A percentile compares a stretch with the other conserved stretches of the same genome.
Evolutionary conservation across 2,888 invertebrate genomes (phyloP).

Genomic region (Erebia ligea): DNA sequence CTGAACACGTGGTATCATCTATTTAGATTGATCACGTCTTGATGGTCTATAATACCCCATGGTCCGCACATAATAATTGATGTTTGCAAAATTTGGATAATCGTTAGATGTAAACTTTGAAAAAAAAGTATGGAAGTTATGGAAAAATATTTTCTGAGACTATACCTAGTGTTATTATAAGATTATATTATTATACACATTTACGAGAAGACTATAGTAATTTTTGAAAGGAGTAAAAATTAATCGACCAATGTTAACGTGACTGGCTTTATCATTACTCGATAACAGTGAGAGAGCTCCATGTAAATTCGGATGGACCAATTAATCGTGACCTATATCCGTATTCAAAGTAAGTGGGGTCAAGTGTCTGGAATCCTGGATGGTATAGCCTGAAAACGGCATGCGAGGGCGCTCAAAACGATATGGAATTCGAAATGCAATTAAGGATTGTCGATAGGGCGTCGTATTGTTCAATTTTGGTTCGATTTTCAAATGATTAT

Average conservation of each 20-base stretch:
- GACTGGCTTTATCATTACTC: constrained; percentile 28
- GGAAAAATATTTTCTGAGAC: too few relatives aligned
- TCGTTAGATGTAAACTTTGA: too few relatives aligned
- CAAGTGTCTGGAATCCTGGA: constrained; percentile 15
- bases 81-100: too few relatives aligned
- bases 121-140: too few relatives aligned
- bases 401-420: constrained; percentile 36
- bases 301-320: constrained; percentile 33
- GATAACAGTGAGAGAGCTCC: constrained; percentile 19
- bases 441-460: constrained; percentile 33
- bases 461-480: constrained; percentile 24
- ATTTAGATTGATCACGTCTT: too few relatives aligned
- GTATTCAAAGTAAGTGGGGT: not conserved
- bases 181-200: not conserved
- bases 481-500: constrained; percentile 27
- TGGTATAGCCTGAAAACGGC: constrained; percentile 29
- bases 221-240: constrained; percentile 20
- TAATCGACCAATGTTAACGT: constrained; percentile 27
- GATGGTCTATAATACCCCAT: too few relatives aligned
- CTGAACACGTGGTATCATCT: too few relatives aligned
- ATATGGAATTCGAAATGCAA: constrained; percentile 41
- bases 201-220: not conserved
- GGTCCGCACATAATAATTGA: too few relatives aligned
- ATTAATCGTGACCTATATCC: constrained; percentile 18
- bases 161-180: not conserved